Percentiles rank a stretch among this genome's conserved stretches.
phyloP scores from a whole-genome alignment of 2,113 vertebrate species.

The Gallinago undulata region DNA sequence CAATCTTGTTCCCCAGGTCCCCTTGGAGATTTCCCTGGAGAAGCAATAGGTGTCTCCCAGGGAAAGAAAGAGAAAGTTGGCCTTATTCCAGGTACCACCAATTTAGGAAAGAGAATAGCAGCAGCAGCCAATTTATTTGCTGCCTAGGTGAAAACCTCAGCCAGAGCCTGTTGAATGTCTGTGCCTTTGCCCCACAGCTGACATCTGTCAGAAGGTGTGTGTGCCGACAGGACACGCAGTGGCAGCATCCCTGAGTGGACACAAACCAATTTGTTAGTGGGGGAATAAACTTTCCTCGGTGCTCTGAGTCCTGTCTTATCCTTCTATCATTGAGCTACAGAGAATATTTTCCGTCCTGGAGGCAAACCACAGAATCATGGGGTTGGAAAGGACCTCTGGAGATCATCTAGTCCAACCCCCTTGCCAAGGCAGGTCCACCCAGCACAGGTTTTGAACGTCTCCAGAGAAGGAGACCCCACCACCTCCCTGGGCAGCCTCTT shows the following conservation, averaged over 20 bases:
- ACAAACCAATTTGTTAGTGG: neutral
- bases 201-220: neutral
- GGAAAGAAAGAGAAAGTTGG: neutral
- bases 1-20: neutral
- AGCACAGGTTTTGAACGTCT: too few species aligned
- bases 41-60: neutral
- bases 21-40: neutral
- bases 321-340: fast-evolving
- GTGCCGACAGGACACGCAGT: fast-evolving
- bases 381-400: too few species aligned
- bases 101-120: neutral
- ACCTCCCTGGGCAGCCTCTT: too few species aligned
- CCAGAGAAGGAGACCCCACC: too few species aligned
- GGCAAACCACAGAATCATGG: neutral
- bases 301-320: neutral
- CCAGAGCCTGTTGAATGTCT: neutral
- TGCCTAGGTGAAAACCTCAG: neutral
- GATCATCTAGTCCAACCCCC: too few species aligned
- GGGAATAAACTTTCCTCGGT: neutral
- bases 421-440: too few species aligned
- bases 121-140: neutral
- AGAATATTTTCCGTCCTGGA: neutral
- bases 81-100: neutral
- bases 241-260: neutral
- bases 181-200: neutral